Evolutionary conservation across 2,113 vertebrate genomes (phyloP).

Genomic region (Ovis canadensis): DNA sequence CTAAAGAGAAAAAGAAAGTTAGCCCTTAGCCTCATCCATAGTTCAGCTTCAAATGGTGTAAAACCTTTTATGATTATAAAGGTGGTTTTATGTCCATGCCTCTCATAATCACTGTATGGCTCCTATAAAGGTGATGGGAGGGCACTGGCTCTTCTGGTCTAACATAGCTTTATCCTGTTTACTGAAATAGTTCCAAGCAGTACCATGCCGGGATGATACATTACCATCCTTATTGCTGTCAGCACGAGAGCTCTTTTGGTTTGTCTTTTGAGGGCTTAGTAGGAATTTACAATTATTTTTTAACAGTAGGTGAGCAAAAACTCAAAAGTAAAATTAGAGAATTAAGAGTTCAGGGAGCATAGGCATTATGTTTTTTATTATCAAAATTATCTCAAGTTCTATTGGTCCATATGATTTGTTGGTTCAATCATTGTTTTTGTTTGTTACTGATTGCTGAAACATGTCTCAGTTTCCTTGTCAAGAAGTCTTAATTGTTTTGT

Average conservation of each 20-base stretch:
- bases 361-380: neutral
- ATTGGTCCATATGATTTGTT: neutral
- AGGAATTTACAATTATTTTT: conserved; percentile 40
- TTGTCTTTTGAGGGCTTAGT: conserved; percentile 55
- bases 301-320: conserved; percentile 54
- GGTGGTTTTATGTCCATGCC: conserved; percentile 9
- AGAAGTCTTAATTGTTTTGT: neutral
- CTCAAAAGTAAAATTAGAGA: conserved; percentile 36
- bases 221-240: conserved; percentile 38
- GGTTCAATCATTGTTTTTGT: neutral
- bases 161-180: conserved; percentile 60
- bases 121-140: conserved; percentile 51
- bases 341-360: neutral
- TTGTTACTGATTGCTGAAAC: neutral
- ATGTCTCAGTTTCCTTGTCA: neutral
- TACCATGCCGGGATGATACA: conserved; percentile 47
- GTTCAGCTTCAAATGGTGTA: conserved; percentile 45
- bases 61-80: conserved; percentile 52
- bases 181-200: conserved; percentile 64
- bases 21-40: neutral
- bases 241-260: conserved; percentile 47
- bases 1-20: neutral
- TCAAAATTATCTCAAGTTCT: neutral
- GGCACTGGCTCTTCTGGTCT: conserved; percentile 28
- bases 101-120: conserved; percentile 53